A percentile compares a stretch with the other conserved stretches of the same genome.
Conservation (phyloP, 2,888 invertebrate genomes). For the Dione juno region DNA sequence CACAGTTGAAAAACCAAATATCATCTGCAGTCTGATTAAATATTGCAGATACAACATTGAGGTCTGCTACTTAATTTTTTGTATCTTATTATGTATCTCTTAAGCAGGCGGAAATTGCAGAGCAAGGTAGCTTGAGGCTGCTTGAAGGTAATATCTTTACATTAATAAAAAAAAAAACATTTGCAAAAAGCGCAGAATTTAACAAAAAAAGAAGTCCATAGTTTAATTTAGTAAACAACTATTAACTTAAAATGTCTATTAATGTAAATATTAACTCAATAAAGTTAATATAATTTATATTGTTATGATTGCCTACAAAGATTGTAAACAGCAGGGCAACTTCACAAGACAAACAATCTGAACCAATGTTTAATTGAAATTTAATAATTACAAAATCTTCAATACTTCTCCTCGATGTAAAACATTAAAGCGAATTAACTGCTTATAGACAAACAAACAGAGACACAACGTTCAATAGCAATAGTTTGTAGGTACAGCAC, state of each 20-base stretch:
- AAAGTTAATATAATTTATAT: neutral
- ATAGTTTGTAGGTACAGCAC: slow-evolving; percentile 37
- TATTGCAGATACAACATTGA: too few relatives aligned
- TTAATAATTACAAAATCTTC: neutral
- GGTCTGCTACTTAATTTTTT: too few relatives aligned
- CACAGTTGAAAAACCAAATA: too few relatives aligned
- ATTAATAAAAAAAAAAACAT: too few relatives aligned
- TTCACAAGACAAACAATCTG: slow-evolving; percentile 6
- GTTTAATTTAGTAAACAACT: too few relatives aligned
- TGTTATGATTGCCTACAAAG: neutral
- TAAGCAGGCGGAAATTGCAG: too few relatives aligned
- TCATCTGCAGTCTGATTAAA: too few relatives aligned
- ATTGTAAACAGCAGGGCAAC: neutral
- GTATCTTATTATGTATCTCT: too few relatives aligned
- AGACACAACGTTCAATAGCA: slow-evolving; percentile 36
- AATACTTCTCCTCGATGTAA: slow-evolving; percentile 23
- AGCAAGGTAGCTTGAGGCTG: neutral
- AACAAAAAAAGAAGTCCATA: too few relatives aligned
- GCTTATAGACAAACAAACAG: slow-evolving; percentile 37
- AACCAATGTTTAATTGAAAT: neutral
- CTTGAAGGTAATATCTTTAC: too few relatives aligned
- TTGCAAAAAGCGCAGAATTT: too few relatives aligned
- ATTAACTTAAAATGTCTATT: neutral
- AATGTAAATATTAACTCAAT: neutral
- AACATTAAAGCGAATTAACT: slow-evolving; percentile 25